Evolutionary conservation across 2,113 vertebrate species (phyloP).

Genomic region (Lathamus discolor): DNA sequence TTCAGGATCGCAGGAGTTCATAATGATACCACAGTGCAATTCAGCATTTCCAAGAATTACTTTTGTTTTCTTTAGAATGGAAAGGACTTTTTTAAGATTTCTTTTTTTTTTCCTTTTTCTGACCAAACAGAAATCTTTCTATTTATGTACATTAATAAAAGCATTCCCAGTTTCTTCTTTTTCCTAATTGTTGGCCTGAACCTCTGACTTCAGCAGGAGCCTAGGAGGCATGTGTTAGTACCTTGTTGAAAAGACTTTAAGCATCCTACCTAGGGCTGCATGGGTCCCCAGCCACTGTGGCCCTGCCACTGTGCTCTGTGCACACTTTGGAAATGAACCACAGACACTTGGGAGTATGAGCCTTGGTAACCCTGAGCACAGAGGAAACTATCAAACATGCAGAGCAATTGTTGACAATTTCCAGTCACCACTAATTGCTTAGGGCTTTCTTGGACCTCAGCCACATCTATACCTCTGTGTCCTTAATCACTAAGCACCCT

Average conservation of each 20-base stretch:
- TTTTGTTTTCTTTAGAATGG: constrained; percentile 42
- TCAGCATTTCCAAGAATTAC: constrained; percentile 46
- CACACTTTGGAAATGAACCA: background rate
- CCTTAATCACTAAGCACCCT: constrained; percentile 74
- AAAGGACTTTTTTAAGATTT: background rate
- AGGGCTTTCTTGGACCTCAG: constrained; percentile 67
- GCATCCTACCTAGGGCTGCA: background rate
- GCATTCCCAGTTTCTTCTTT: background rate
- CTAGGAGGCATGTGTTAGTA: background rate
- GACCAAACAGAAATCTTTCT: background rate
- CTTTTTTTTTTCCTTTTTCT: background rate
- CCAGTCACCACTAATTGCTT: constrained; percentile 73
- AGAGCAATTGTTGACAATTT: constrained; percentile 74
- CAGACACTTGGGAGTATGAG: background rate
- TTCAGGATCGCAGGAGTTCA: background rate
- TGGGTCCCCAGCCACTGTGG: background rate
- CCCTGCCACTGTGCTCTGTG: background rate
- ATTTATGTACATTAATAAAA: background rate
- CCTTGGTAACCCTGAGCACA: constrained; percentile 50
- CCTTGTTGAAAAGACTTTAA: background rate
- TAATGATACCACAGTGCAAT: background rate
- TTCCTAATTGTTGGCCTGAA: background rate
- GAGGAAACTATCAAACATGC: constrained; percentile 65
- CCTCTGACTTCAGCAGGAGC: background rate
- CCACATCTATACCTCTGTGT: constrained; percentile 74